phyloP scores from a whole-genome alignment of 2,888 invertebrate genomes.

The Ephialtes manifestator region DNA sequence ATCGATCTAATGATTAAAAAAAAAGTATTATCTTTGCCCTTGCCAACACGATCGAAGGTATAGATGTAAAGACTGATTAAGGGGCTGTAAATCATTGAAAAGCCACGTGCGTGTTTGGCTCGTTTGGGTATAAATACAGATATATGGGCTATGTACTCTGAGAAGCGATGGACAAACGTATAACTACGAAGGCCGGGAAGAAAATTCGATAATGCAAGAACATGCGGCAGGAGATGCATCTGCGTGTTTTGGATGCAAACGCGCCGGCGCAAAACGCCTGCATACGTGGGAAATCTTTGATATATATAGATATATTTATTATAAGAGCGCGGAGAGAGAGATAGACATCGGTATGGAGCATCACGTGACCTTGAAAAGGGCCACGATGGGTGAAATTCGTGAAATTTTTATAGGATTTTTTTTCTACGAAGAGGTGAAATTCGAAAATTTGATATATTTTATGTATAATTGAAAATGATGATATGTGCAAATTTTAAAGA shows the following conservation, averaged over 20 bases:
- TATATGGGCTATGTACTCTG: too few relatives aligned
- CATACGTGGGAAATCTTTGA: neutral
- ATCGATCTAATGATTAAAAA: neutral
- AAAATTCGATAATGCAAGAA: conserved; percentile 28
- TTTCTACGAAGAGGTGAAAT: too few relatives aligned
- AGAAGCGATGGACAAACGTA: too few relatives aligned
- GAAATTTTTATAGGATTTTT: too few relatives aligned
- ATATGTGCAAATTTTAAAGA: too few relatives aligned
- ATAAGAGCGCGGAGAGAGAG: too few relatives aligned
- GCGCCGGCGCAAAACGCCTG: neutral
- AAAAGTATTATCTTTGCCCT: neutral
- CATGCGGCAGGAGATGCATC: neutral
- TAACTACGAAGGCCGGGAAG: neutral
- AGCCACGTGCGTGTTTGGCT: neutral
- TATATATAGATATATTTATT: neutral
- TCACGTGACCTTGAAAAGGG: too few relatives aligned
- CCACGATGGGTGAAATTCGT: too few relatives aligned
- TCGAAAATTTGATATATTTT: too few relatives aligned
- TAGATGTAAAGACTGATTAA: too few relatives aligned
- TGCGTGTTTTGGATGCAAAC: neutral
- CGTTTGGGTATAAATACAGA: neutral
- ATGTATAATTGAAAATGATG: too few relatives aligned
- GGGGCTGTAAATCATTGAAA: conserved; percentile 1
- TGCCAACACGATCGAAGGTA: neutral
- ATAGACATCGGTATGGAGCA: too few relatives aligned